Conservation (phyloP, 2,797 vertebrate genomes). For the Liasis olivaceus region DNA sequence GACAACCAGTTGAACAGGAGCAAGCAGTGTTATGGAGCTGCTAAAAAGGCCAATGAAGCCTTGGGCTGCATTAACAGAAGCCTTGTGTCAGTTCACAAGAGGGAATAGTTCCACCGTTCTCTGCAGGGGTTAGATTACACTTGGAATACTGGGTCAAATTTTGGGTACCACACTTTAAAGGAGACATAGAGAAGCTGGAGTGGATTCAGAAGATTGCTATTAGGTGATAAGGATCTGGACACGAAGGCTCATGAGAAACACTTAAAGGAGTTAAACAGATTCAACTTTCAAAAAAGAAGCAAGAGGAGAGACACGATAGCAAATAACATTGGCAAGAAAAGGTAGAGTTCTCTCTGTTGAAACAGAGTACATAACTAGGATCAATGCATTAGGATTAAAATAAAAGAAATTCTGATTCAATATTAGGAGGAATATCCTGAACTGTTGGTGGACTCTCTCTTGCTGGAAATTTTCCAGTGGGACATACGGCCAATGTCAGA, state of each 20-base stretch:
- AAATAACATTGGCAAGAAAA: neutral
- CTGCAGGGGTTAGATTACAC: neutral
- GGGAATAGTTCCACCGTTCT: neutral
- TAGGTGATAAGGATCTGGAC: neutral
- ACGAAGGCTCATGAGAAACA: neutral
- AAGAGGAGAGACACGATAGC: neutral
- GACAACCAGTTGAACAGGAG: neutral
- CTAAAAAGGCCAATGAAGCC: neutral
- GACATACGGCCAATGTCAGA: neutral
- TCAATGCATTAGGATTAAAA: neutral
- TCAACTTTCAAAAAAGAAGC: neutral
- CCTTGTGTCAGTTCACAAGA: neutral
- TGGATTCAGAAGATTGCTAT: neutral
- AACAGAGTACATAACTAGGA: neutral
- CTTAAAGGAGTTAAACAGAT: neutral
- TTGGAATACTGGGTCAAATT: no score
- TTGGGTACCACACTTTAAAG: neutral
- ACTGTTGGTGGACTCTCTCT: neutral
- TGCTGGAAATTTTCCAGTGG: neutral
- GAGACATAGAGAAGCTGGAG: neutral
- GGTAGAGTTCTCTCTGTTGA: neutral
- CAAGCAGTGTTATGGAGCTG: neutral
- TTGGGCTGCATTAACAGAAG: neutral
- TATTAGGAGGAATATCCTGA: neutral
- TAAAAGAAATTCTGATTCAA: neutral